Evolutionary conservation across 2,797 vertebrate genomes (phyloP).

Genomic region (Phataginus tetradactyla): DNA sequence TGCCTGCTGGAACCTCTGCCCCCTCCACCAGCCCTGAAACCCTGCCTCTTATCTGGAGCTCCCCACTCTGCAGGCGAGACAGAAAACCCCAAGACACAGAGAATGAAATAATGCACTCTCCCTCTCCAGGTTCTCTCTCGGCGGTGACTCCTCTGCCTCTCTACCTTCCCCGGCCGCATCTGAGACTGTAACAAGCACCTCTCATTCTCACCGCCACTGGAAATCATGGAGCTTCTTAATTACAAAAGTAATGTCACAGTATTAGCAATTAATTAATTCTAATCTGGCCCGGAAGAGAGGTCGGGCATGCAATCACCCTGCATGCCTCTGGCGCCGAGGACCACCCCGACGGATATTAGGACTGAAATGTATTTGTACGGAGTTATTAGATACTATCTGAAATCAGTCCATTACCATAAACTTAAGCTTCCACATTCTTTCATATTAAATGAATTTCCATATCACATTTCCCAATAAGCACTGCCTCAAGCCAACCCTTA

Average conservation of each 20-base stretch:
- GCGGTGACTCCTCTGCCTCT: background rate
- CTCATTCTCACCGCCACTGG: background rate
- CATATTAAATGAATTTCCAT: conserved; percentile 88
- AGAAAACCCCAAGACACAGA: background rate
- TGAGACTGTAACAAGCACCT: conserved; percentile 46
- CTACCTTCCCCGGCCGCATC: conserved; percentile 36
- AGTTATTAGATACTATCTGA: conserved; percentile 84
- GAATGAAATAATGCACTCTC: background rate
- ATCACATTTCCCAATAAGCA: conserved; percentile 87
- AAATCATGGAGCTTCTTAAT: conserved; percentile 37
- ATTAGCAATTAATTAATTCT: conserved; percentile 75
- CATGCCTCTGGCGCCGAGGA: conserved; percentile 41
- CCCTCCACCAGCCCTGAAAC: background rate
- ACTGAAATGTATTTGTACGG: conserved; percentile 79
- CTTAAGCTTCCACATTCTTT: conserved; percentile 86
- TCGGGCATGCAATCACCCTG: background rate
- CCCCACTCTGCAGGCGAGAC: background rate
- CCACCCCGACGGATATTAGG: conserved; percentile 37
- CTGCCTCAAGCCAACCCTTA: conserved; percentile 87
- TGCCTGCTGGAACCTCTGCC: background rate
- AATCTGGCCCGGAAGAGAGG: conserved; percentile 44
- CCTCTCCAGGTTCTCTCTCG: background rate
- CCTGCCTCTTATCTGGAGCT: background rate
- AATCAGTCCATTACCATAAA: conserved; percentile 86
- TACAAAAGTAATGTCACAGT: conserved; percentile 67